Base-by-base conservation (phyloP, 2,113 vertebrate species). In the Pimephales promelas region DNA sequence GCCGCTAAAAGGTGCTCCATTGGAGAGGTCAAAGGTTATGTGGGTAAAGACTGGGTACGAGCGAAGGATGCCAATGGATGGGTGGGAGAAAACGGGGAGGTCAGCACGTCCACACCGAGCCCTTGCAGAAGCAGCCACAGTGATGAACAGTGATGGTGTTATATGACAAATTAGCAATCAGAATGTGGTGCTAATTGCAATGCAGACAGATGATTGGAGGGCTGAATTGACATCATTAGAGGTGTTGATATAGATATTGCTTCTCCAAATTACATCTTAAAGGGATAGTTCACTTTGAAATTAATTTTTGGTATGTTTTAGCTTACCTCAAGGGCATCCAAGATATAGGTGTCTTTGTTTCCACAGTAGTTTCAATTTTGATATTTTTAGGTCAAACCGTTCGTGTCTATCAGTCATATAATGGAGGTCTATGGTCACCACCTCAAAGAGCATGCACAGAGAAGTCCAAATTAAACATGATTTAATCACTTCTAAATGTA, bases 1-100 rank as follows among this genome's bases (percentile, higher is more conserved):
- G 94, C 95, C 0, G 54, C 80, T 11, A 88, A 91, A 18, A 93
- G 97, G 3, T 83, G 92, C 72, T 88, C 93, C 0, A 95, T 96
- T 45, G 92, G 92, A 0, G 93, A 93, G 0, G 91, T 95, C 0
- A 90, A 88, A 87, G 81, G 14, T 3, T 97, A 94, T 0, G 88
- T 97, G 7, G 86, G 94, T 20, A 90, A 91, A 80, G 92, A 93
- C 71, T 95, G 94, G 94, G 86, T 94, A 10, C 92, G 87, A 66
- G 87, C 78, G 80, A 80, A 83, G 83, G 59, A 36, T 24, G 24
- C 47, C 24, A 85, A 61, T 4, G 84, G 70, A 26, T 78, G 81
- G 45, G 68, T 59, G 26, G 43, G 31, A 26, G 85, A 84, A 52
- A 84, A 70, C 8, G 79, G 75, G 28, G 77, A 81, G 45, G 77